Evolutionary conservation across 2,113 vertebrate species (phyloP), one percentile per base, ranked within the genome.

Genomic region (Clupea harengus): DNA sequence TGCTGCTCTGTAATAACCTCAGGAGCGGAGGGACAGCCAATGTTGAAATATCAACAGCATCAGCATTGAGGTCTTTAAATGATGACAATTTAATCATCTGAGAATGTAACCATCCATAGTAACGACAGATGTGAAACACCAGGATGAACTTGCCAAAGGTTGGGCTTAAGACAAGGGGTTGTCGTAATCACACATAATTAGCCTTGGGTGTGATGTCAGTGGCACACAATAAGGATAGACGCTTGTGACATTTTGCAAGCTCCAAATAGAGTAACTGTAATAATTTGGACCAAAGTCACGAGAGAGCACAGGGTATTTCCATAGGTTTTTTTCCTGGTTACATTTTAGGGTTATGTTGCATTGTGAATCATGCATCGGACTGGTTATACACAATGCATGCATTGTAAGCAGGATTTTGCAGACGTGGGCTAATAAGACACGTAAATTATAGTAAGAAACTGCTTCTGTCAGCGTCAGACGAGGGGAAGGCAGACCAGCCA

Each of bases 51-150:
- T 64, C 60, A 64, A n/a, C 20, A n/a, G 60, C 60, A 75, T 28
- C 28, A 78, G 72, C 64, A 13, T 32, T 25, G 25, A 13, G 72
- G 25, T 32, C 72, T 78, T 15, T 28, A 39, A 39, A 78, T 28
- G 72, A 78, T 78, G 72, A 78, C 28, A 32, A 78, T 78, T 78
- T 39, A 78, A 32, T 78, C 72, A 78, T 78, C 28, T 17, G 32
- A 78, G 72, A 78, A 78, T 78, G 72, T 17, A 5, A 78, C 72
- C 72, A 78, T 10, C 32, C 11, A 78, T 39, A 39, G 72, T 6
- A 78, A 32, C 72, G 13, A 32, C 32, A 78, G 72, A 32, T 78
- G 72, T 78, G 72, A 39, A 0, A 17, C 72, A 78, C 9, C 32
- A 17, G 15, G 13, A 32, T 39, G 64, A 32, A 72, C n/a, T 72